Conservation (phyloP, 2,113 vertebrate genomes). For the Clarias batrachus region DNA sequence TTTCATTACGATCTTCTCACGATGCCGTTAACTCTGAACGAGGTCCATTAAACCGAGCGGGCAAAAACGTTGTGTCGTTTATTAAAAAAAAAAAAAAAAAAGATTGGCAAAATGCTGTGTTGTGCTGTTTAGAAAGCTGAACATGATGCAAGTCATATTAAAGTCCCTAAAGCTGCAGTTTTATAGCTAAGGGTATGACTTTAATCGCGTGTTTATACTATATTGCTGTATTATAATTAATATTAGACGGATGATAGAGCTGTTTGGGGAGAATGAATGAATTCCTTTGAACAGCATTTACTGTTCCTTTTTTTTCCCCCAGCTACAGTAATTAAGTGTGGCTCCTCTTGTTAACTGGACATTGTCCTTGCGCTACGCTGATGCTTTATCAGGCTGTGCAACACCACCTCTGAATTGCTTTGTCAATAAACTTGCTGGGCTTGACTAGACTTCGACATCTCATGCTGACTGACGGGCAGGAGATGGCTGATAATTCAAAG, state of each 20-base stretch:
- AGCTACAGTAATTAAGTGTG: conserved; percentile 31
- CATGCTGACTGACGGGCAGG: conserved; percentile 88
- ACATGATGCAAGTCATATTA: not conserved
- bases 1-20: not conserved
- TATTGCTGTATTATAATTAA: not conserved
- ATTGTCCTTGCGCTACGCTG: conserved; percentile 60
- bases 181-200: not conserved
- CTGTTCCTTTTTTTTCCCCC: not conserved
- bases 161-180: not conserved
- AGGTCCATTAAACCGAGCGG: not conserved
- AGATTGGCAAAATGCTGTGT: not conserved
- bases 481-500: conserved; percentile 99
- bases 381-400: conserved; percentile 86
- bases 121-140: not conserved
- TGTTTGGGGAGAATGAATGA: not conserved
- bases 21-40: not conserved
- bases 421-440: conserved; percentile 89
- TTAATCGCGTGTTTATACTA: not conserved
- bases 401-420: conserved; percentile 91
- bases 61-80: not conserved
- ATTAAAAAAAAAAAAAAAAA: not conserved
- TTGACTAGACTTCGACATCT: conserved; percentile 80
- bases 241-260: not conserved
- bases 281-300: not conserved
- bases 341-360: conserved; percentile 25